Evolutionary conservation across 2,113 vertebrate species (phyloP).

Genomic region (Tauraco erythrolophus): DNA sequence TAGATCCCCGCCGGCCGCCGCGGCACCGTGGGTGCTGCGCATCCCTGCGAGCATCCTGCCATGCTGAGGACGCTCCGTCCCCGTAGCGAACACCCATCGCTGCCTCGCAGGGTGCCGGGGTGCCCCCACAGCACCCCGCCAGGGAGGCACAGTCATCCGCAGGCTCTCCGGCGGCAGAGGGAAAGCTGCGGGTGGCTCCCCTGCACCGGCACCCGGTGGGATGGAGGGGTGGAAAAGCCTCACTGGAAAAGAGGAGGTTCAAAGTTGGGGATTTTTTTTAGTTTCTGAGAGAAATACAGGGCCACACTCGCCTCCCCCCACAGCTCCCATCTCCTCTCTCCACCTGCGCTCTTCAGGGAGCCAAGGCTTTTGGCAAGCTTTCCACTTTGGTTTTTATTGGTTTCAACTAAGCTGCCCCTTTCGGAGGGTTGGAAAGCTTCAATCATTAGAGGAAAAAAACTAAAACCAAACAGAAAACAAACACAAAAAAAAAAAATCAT

Average conservation of each 20-base stretch:
- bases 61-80: fast-evolving
- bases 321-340: constrained; percentile 77
- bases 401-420: constrained; percentile 80
- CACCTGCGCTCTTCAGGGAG: constrained; percentile 84
- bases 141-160: background rate
- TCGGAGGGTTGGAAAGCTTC: constrained; percentile 66
- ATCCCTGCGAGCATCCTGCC: background rate
- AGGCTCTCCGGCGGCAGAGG: fast-evolving
- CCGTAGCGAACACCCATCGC: fast-evolving
- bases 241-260: background rate
- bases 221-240: background rate
- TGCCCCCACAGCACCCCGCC: fast-evolving
- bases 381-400: constrained; percentile 76
- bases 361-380: constrained; percentile 77
- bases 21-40: background rate
- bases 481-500: background rate
- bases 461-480: too few relatives aligned
- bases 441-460: constrained; percentile 14
- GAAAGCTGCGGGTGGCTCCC: background rate
- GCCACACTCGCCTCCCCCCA: constrained; percentile 51
- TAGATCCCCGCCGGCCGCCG: too few relatives aligned
- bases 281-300: constrained; percentile 16
- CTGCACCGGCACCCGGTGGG: background rate
- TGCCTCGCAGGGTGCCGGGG: background rate
- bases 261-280: background rate